Conservation (phyloP, 2,113 vertebrate species). For the Siniperca chuatsi region DNA sequence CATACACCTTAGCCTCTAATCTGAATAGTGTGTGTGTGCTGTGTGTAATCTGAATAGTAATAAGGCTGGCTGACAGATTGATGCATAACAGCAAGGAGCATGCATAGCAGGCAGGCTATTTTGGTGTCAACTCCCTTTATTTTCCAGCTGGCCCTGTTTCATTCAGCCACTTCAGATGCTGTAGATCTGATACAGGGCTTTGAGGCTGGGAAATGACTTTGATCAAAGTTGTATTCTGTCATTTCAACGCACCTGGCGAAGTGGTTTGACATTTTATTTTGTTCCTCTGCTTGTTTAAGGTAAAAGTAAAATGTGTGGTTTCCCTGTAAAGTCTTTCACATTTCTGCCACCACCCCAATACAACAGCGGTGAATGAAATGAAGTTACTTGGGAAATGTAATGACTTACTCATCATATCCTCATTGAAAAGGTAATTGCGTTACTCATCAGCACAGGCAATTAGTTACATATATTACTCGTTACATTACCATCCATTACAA, state of each 20-base stretch:
- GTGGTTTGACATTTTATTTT: constrained; percentile 40
- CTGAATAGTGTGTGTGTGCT: constrained; percentile 77
- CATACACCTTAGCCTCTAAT: constrained; percentile 63
- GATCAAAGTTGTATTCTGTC: constrained; percentile 53
- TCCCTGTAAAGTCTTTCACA: not conserved
- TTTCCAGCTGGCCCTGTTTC: constrained; percentile 51
- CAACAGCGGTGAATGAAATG: not conserved
- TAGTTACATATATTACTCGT: not conserved
- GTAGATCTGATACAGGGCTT: constrained; percentile 25
- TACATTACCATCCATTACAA: not conserved
- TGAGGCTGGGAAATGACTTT: constrained; percentile 40
- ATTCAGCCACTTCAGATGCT: constrained; percentile 47
- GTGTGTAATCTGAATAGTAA: constrained; percentile 83
- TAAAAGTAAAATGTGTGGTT: not conserved
- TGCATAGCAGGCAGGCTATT: constrained; percentile 69
- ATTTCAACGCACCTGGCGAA: not conserved
- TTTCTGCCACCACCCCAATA: not conserved
- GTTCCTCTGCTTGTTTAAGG: constrained; percentile 22
- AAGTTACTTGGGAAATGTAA: not conserved
- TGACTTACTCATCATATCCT: not conserved
- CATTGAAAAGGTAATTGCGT: not conserved
- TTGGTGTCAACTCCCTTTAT: constrained; percentile 71
- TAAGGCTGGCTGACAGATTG: constrained; percentile 84
- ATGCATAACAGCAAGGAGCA: constrained; percentile 84
- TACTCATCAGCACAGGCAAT: not conserved